Evolutionary conservation across 1,140 invertebrate genomes (phyloP), one percentile per base, ranked within the genome.

Genomic region (Euwallacea similis): DNA sequence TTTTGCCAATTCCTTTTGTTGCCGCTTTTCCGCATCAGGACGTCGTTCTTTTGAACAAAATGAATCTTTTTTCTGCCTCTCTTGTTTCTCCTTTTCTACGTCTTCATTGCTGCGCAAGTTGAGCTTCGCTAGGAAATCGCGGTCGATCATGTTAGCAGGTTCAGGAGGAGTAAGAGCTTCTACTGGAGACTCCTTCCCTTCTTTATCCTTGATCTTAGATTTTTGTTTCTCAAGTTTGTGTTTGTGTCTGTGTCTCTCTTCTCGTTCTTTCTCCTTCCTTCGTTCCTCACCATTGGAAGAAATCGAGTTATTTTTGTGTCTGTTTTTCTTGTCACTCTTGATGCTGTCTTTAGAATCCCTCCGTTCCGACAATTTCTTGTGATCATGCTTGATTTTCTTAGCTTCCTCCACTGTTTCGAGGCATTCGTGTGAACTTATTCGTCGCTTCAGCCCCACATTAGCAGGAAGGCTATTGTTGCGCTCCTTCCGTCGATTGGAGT

Each of bases 371-470:
- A 82, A 67, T 78, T 86, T 87, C 69, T 79, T 80, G 73, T 86
- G 83, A 6, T 88, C 86, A 0, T 84, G 79, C 77, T 90, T 92
- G 73, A 87, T 85, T 67, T 90, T 89, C 76, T 93, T 94, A 2
- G 78, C 68, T 74, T 93, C 91, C 44, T 86, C 86, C 1, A 83
- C 67, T 46, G 84, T 85, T 54, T 89, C 88, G 46, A 87, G 78
- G 77, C 84, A 87, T 70, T 94, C 92, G 77, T 93, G 91, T 1
- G 90, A 91, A 58, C 91, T 92, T 68, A 91, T 86, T 61, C 91
- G 86, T 53, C 92, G 84, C 80, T 93, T 93, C 42, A 87, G 84
- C 0, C 87, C 85, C 43, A 83, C 78, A 47, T 87, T 86, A 1
- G 88, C 87, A 0, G 90, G 89, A 55, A 89, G 84, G 79, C 86